These are phyloP conservation scores for Drosophila kuntzei DNA, from an alignment of 2,888 invertebrate species.

Conservation along the genomic window DNA sequence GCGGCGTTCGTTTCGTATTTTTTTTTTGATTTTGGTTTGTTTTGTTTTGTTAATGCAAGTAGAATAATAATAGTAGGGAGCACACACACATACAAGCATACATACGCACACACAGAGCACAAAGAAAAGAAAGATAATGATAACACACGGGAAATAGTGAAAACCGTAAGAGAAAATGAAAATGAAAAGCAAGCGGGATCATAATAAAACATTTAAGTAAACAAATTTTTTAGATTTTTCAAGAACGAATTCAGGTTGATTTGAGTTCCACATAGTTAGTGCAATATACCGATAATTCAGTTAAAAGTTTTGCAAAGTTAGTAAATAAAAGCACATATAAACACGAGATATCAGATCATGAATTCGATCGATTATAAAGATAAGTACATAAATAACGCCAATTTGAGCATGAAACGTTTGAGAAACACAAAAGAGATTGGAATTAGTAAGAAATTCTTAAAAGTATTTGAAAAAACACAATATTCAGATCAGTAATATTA, in stretches of 20 bases:
- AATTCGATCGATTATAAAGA: constrained; percentile 17
- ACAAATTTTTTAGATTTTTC: constrained; percentile 3
- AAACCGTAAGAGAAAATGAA: constrained; percentile 51
- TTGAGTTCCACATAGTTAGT: not conserved
- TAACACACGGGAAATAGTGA: constrained; percentile 8
- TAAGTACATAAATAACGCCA: constrained; percentile 43
- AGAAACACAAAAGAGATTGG: constrained; percentile 57
- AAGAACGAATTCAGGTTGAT: not conserved
- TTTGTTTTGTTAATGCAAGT: constrained; percentile 48
- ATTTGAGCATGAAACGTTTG: constrained; percentile 63
- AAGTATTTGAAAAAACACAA: constrained; percentile 35
- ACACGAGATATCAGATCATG: constrained; percentile 21
- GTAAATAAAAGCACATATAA: constrained; percentile 9
- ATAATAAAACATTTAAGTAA: constrained; percentile 3
- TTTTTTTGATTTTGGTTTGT: constrained; percentile 51
- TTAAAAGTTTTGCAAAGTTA: not conserved
- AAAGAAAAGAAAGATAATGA: constrained; percentile 43
- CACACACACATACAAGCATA: constrained; percentile 79
- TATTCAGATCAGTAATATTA: constrained; percentile 7
- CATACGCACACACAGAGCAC: constrained; percentile 71
- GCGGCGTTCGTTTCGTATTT: constrained; percentile 78
- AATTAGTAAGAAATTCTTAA: constrained; percentile 53
- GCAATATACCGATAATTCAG: constrained; percentile 2
- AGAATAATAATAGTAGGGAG: constrained; percentile 69
- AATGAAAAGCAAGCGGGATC: constrained; percentile 29